phyloP scores from a whole-genome alignment of 1,140 invertebrate species.

The Mizuhopecten yessoensis region DNA sequence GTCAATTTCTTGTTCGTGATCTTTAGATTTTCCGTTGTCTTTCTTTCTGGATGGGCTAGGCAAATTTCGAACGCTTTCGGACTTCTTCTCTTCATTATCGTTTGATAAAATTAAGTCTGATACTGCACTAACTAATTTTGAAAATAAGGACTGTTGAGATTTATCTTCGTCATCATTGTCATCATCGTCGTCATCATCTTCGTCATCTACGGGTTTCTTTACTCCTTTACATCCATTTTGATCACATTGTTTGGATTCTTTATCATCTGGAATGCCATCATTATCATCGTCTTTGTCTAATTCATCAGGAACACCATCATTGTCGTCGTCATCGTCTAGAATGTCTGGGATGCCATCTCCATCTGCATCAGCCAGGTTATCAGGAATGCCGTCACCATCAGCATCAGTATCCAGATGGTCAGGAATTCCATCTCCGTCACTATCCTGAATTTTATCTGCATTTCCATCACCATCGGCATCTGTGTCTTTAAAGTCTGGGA shows the following conservation, averaged over 20 bases:
- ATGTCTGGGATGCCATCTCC: conserved; percentile 72
- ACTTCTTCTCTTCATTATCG: conserved; percentile 65
- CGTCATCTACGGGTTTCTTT: conserved; percentile 69
- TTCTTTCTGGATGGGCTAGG: conserved; percentile 63
- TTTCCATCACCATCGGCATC: conserved; percentile 79
- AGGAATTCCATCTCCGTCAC: conserved; percentile 77
- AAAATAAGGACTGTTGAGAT: conserved; percentile 50
- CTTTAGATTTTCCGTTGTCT: conserved; percentile 50
- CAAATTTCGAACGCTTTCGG: conserved; percentile 57
- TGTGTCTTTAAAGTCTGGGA: conserved; percentile 77
- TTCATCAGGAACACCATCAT: conserved; percentile 67
- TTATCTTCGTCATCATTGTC: conserved; percentile 75
- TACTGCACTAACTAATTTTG: conserved; percentile 44
- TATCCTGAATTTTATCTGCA: conserved; percentile 71
- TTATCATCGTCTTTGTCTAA: conserved; percentile 67
- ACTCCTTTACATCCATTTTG: conserved; percentile 77
- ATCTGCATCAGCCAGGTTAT: conserved; percentile 70
- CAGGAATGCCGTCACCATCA: conserved; percentile 78
- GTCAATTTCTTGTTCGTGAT: conserved; percentile 62
- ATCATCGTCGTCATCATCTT: conserved; percentile 68
- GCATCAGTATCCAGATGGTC: conserved; percentile 74
- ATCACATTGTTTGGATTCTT: conserved; percentile 65
- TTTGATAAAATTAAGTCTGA: conserved; percentile 51
- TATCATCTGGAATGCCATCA: conserved; percentile 74
- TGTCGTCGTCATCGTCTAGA: conserved; percentile 67